A percentile compares a stretch with the other conserved stretches of the same genome.
phyloP scores from a whole-genome alignment of 2,797 vertebrate species.

The Pangasius larnaudii region DNA sequence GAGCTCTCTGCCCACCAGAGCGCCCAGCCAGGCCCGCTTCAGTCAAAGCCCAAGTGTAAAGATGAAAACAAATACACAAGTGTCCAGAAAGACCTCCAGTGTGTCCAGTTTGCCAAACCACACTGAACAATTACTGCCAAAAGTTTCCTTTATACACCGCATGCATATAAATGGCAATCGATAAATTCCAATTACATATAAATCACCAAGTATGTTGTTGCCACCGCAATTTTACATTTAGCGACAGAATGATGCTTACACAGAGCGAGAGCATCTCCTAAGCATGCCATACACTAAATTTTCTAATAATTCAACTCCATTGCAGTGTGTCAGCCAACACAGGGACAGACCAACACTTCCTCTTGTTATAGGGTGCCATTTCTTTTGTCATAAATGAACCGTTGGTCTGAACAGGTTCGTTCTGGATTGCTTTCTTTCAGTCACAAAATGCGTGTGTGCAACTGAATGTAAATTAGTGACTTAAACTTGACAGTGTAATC shows the following conservation, averaged over 20 bases:
- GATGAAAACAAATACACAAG: constrained; percentile 4
- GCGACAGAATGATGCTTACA: neutral
- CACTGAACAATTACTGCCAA: neutral
- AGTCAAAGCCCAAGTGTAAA: constrained; percentile 6
- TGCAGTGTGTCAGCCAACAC: neutral
- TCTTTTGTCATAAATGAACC: neutral
- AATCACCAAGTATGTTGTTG: neutral
- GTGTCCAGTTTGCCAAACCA: neutral
- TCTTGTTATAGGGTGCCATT: neutral
- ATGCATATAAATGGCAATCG: neutral
- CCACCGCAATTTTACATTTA: neutral
- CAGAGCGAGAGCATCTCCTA: neutral
- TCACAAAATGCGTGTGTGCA: neutral
- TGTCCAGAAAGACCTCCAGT: neutral
- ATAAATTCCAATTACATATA: neutral
- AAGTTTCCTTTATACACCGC: too few relatives aligned
- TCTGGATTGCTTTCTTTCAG: neutral
- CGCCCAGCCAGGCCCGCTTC: constrained; percentile 41
- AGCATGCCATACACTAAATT: neutral
- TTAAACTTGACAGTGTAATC: neutral
- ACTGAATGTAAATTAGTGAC: neutral
- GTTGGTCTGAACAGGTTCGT: neutral
- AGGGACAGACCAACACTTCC: neutral
- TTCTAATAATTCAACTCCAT: neutral
- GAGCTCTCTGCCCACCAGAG: constrained; percentile 49